Base-by-base conservation (phyloP, 2,888 invertebrate genomes). In the Oscheius myriophilus region DNA sequence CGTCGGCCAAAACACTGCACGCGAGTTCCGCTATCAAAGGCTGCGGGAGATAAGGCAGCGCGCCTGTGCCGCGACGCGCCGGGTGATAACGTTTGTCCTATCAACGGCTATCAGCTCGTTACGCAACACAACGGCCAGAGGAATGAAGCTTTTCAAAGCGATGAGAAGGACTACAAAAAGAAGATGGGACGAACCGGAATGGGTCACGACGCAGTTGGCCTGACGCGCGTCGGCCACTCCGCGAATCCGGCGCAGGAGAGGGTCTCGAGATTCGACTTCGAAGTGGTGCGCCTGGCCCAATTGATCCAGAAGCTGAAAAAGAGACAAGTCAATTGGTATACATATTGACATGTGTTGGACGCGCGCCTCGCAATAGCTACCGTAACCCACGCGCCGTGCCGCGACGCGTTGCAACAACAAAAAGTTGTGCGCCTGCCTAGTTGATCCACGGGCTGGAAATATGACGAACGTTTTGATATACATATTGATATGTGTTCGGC, bases 201-300 rank as follows among this genome's bases (percentile, higher is more conserved):
- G 64, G 9, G 70, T n/a, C 21, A 76, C 43, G 18, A 73, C 74
- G 49, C 74, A 76, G 43, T 76, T 76, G 0, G 76, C 76, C n/a
- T 69, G 43, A 14, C 73, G 55, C 3, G 74, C 70, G n/a, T 51
- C 57, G 7, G 65, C 23, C 25, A 54, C 33, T 14, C 49, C 52
- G 21, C 59, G 57, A 33, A 76, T 62, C 39, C 74, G 43, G 2
- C 26, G 16, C 26, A 66, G 59, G 11, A 74, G 45, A 7, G 59
- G 52, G 41, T 69, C 68, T 16, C 12, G 23, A 14, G 62, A 52
- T 23, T 69, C 70, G 18, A 69, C 23, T 16, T 71, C 66, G 18
- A 74, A 41, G 26, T 25, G 53, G 52, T 69, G 62, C 11, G 55
- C 25, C 55, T 72, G 71, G 6, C 76, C 76, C 26, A 69, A 67